Percentiles rank a stretch among this genome's conserved stretches.
Evolutionary conservation across 2,888 invertebrate genomes (phyloP).

Genomic region (Caenorhabditis plicata): DNA sequence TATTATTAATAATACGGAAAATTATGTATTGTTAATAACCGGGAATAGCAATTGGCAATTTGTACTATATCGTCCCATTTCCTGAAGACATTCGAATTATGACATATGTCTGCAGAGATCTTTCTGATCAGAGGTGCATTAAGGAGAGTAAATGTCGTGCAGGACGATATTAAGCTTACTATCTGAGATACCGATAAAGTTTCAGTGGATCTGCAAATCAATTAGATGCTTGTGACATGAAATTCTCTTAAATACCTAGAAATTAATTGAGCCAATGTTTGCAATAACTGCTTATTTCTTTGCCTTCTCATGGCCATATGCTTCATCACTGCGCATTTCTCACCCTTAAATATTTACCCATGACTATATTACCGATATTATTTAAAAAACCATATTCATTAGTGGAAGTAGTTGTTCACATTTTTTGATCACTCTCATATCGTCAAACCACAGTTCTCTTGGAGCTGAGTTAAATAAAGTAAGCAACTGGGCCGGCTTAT

Average conservation of each 20-base stretch:
- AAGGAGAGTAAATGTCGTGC: slow-evolving; percentile 7
- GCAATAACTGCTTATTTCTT: slow-evolving; percentile 8
- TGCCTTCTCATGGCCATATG: slow-evolving; percentile 12
- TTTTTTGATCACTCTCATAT: slow-evolving; percentile 1
- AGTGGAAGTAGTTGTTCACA: slow-evolving; percentile 9
- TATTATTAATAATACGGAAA: neutral
- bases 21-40: neutral
- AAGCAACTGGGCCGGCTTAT: slow-evolving; percentile 7
- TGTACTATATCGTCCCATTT: slow-evolving; percentile 17
- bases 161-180: slow-evolving; percentile 4
- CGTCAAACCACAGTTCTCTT: slow-evolving; percentile 11
- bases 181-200: slow-evolving; percentile 16
- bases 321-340: slow-evolving; percentile 15
- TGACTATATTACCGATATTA: neutral
- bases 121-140: slow-evolving; percentile 6
- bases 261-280: slow-evolving; percentile 4
- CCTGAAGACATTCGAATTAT: slow-evolving; percentile 17
- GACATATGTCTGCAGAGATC: slow-evolving; percentile 7
- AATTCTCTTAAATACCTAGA: neutral
- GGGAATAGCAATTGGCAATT: slow-evolving; percentile 5
- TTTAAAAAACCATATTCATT: slow-evolving; percentile 2
- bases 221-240: neutral
- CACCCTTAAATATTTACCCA: neutral
- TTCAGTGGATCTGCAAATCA: slow-evolving; percentile 1
- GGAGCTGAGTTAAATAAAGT: slow-evolving; percentile 1